Conservation (phyloP, 2,888 invertebrate species). For the Apoda limacodes region DNA sequence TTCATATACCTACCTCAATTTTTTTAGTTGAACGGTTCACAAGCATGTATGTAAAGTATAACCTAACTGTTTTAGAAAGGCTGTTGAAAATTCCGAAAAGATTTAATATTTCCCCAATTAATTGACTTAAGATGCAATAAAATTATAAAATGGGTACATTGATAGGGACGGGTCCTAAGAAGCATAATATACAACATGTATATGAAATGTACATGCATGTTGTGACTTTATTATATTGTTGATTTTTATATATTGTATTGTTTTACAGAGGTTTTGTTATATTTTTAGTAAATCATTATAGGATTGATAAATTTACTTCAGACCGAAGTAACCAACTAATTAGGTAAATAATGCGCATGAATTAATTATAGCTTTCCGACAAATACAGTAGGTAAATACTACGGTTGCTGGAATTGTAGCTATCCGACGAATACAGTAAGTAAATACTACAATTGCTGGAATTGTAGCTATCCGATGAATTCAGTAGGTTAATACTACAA, state of each 20-base stretch:
- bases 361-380: constrained; percentile 16
- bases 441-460: too few species aligned
- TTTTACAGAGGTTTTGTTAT: constrained; percentile 46
- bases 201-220: constrained; percentile 42
- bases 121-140: constrained; percentile 33
- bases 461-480: too few species aligned
- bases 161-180: constrained; percentile 31
- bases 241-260: constrained; percentile 46
- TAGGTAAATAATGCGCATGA: constrained; percentile 25
- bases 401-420: too few species aligned
- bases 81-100: too few species aligned
- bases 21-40: too few species aligned
- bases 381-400: too few species aligned
- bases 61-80: too few species aligned
- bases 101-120: constrained; percentile 29
- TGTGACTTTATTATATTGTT: constrained; percentile 55
- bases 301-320: constrained; percentile 43
- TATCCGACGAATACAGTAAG: too few species aligned
- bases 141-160: constrained; percentile 48
- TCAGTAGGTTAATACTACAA: too few species aligned
- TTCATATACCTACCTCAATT: too few species aligned
- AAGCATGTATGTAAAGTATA: too few species aligned
- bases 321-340: constrained; percentile 47
- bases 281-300: constrained; percentile 39
- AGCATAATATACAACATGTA: constrained; percentile 26